Conservation (phyloP, 1,140 invertebrate genomes). For the Paraescarpia echinospica region DNA sequence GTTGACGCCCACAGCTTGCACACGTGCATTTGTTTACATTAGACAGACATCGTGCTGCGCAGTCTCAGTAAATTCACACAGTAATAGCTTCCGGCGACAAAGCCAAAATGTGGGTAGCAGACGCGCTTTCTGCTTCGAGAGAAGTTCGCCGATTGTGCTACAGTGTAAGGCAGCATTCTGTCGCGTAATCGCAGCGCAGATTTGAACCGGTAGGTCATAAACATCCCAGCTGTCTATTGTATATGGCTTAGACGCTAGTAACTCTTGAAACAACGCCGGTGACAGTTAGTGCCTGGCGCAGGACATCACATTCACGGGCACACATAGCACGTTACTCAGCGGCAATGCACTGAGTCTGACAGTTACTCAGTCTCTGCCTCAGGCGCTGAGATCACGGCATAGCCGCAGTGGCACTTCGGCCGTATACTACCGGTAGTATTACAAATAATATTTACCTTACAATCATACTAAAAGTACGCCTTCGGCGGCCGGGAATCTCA, state of each 20-base stretch:
- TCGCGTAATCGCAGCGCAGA: not conserved
- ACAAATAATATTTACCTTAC: no score
- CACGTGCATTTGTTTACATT: not conserved
- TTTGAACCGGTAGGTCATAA: not conserved
- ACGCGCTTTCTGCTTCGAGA: not conserved
- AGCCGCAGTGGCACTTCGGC: no score
- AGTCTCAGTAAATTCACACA: no score
- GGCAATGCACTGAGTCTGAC: no score
- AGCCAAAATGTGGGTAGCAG: not conserved
- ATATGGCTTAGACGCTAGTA: not conserved
- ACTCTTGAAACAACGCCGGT: not conserved
- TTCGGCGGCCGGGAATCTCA: no score
- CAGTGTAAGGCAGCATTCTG: not conserved
- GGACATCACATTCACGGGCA: no score
- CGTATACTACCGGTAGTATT: no score
- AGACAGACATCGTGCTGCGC: not conserved
- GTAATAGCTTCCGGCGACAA: not conserved
- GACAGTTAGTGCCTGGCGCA: not conserved
- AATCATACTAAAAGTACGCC: no score
- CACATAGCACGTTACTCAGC: no score
- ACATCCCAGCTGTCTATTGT: not conserved
- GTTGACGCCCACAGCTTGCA: no score
- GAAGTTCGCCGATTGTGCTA: not conserved
- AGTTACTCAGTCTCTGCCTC: no score
- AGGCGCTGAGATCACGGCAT: no score